Conservation (phyloP, 2,113 vertebrate genomes). For the Callionymus lyra region DNA sequence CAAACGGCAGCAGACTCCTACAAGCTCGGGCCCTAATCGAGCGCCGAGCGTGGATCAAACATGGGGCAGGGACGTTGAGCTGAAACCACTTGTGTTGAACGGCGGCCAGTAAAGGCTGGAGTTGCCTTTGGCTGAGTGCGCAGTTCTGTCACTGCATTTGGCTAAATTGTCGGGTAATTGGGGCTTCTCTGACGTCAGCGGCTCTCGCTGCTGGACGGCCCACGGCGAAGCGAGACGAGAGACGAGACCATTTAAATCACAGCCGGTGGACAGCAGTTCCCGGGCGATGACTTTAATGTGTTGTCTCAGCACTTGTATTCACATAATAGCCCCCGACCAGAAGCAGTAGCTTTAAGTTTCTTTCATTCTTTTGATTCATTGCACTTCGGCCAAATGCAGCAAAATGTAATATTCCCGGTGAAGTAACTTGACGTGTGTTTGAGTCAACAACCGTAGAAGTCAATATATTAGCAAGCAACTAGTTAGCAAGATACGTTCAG, state of each 20-base stretch:
- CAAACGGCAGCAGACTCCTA: slow-evolving; percentile 24
- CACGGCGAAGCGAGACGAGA: slow-evolving; percentile 29
- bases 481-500: too few relatives aligned
- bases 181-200: slow-evolving; percentile 45
- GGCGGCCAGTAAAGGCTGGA: slow-evolving; percentile 30
- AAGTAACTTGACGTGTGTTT: too few relatives aligned
- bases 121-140: slow-evolving; percentile 32
- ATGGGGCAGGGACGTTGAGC: slow-evolving; percentile 12
- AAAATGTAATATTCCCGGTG: too few relatives aligned
- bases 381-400: background rate
- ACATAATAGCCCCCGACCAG: slow-evolving; percentile 19
- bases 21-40: slow-evolving; percentile 22
- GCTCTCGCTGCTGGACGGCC: slow-evolving; percentile 36
- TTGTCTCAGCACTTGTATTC: slow-evolving; percentile 22
- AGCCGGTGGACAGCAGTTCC: too few relatives aligned
- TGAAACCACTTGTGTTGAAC: slow-evolving; percentile 16
- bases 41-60: slow-evolving; percentile 23
- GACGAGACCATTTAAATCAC: slow-evolving; percentile 28
- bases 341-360: slow-evolving; percentile 15
- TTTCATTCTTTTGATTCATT: slow-evolving; percentile 20
- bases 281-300: slow-evolving; percentile 14
- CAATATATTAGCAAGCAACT: too few relatives aligned
- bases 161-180: slow-evolving; percentile 37
- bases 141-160: slow-evolving; percentile 40
- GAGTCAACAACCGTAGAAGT: too few relatives aligned